Conservation (phyloP, 2,113 vertebrate species). For the Alethe castanea region DNA sequence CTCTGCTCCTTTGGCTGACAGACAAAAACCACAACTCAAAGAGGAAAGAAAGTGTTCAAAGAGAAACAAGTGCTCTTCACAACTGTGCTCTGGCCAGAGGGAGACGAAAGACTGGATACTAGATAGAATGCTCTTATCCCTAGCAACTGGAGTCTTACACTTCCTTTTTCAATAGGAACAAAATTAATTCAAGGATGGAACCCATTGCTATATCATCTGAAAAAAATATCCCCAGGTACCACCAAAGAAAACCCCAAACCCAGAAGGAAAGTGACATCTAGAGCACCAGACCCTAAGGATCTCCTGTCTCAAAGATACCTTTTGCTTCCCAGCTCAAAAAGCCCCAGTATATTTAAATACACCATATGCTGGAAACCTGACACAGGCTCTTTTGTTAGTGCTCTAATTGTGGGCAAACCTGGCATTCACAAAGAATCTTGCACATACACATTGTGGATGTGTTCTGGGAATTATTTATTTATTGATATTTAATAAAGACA, state of each 20-base stretch:
- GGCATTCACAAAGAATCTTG: neutral
- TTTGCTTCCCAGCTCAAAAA: neutral
- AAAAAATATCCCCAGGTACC: constrained; percentile 1
- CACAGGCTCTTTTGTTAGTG: neutral
- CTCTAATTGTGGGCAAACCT: neutral
- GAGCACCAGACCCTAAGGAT: neutral
- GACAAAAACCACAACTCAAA: neutral
- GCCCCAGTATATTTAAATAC: neutral
- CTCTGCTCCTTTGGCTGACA: neutral
- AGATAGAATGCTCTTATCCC: neutral
- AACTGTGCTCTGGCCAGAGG: neutral
- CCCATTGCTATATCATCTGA: constrained; percentile 54
- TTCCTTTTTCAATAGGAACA: constrained; percentile 56
- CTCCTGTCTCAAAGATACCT: neutral
- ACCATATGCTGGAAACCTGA: neutral
- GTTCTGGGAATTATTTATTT: neutral
- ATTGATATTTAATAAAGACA: neutral
- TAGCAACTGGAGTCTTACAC: neutral
- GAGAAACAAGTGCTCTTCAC: neutral
- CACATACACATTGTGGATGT: neutral
- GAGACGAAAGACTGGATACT: neutral
- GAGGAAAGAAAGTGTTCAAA: neutral
- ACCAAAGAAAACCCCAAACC: neutral
- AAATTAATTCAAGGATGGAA: constrained; percentile 46
- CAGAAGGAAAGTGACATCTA: neutral